Percentiles rank a stretch among this genome's conserved stretches.
These are phyloP conservation scores for Pelagia noctiluca DNA, from an alignment of 30 jellyfish, hydroid and myxozoan genomes.

Conservation along the genomic window DNA sequence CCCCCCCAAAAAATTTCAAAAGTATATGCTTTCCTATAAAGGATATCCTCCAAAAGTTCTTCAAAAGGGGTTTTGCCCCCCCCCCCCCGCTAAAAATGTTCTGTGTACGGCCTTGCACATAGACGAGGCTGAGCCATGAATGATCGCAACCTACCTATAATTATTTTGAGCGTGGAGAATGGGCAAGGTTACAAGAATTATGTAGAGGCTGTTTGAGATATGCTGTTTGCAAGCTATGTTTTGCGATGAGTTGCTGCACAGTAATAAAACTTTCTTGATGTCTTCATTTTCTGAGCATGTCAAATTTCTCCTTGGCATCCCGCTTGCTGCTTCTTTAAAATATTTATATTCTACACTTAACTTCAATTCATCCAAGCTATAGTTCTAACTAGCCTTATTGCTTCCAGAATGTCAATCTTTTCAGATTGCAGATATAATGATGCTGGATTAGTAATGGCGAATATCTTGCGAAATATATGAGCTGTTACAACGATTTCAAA, in stretches of 20 bases:
- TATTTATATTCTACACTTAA: constrained; percentile 4
- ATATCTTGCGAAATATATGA: constrained; percentile 17
- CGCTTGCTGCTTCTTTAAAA: constrained; percentile 14
- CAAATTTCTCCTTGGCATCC: neutral
- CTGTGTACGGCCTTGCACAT: too few species aligned
- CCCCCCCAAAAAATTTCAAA: too few species aligned
- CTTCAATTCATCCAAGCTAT: constrained; percentile 8
- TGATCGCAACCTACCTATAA: constrained; percentile 30
- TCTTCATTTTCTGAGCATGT: constrained; percentile 30
- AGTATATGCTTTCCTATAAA: too few species aligned
- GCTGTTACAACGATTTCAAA: constrained; percentile 28
- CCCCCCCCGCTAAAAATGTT: too few species aligned
- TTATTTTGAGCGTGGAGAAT: constrained; percentile 43
- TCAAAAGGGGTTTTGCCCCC: too few species aligned
- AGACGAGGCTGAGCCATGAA: constrained; percentile 60
- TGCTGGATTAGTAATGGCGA: constrained; percentile 37
- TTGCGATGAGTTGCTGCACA: constrained; percentile 3
- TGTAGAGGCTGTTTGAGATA: constrained; percentile 56
- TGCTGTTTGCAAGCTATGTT: constrained; percentile 43
- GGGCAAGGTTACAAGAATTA: constrained; percentile 12
- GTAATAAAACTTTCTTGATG: constrained; percentile 9
- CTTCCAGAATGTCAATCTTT: constrained; percentile 26
- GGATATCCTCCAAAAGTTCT: too few species aligned
- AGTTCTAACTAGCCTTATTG: constrained; percentile 9
- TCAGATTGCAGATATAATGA: constrained; percentile 30